phyloP scores from a whole-genome alignment of 1,140 invertebrate genomes.

The Ceratosolen fusciceps region DNA sequence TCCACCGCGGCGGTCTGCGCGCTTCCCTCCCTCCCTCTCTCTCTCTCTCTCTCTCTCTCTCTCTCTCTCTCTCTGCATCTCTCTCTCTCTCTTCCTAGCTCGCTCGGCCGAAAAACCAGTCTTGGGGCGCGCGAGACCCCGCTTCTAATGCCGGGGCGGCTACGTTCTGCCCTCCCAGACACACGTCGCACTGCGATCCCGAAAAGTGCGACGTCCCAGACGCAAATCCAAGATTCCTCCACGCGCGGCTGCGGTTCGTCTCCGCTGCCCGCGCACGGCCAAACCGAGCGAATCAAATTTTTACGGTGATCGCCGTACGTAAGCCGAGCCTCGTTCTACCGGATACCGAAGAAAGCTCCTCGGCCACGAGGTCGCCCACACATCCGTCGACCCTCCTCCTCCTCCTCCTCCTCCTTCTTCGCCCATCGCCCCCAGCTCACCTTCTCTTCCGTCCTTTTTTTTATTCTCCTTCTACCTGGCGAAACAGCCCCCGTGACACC shows the following conservation, averaged over 20 bases:
- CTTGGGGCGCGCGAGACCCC: not conserved
- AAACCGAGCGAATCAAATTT: slow-evolving; percentile 29
- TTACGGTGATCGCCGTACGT: slow-evolving; percentile 4
- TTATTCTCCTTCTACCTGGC: too few species aligned
- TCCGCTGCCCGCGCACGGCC: not conserved
- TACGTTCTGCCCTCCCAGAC: not conserved
- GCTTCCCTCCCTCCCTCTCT: too few species aligned
- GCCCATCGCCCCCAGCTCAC: too few species aligned
- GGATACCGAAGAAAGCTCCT: not conserved
- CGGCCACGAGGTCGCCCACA: not conserved
- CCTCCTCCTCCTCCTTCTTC: too few species aligned
- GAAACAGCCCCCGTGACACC: too few species aligned
- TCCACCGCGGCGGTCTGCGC: not conserved
- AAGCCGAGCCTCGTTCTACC: not conserved
- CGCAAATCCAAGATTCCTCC: slow-evolving; percentile 32
- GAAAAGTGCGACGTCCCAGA: not conserved
- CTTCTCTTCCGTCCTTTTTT: too few species aligned
- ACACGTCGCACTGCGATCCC: not conserved
- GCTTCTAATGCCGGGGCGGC: not conserved
- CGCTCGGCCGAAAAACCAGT: slow-evolving; percentile 36
- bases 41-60: too few species aligned
- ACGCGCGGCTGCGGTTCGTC: slow-evolving; percentile 34
- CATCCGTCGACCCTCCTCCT: too few species aligned
- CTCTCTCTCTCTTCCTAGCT: too few species aligned
- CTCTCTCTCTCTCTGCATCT: too few species aligned